Percentiles rank a stretch among this genome's conserved stretches.
phyloP scores from a whole-genome alignment of 1,140 invertebrate genomes.

The Spodoptera frugiperda region DNA sequence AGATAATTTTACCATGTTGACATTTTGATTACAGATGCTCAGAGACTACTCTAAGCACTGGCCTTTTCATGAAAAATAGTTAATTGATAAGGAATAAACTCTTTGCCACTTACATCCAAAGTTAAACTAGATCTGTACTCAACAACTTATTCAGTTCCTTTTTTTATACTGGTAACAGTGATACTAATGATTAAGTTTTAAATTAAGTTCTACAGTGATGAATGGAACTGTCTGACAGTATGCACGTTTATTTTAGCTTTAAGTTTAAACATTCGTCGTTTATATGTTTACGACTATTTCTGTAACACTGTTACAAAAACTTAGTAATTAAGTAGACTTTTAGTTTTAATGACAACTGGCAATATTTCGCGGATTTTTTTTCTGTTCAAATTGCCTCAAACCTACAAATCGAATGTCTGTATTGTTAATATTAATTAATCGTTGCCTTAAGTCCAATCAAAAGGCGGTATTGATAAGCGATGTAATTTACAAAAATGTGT shows the following conservation, averaged over 20 bases:
- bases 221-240: constrained; percentile 46
- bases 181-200: constrained; percentile 78
- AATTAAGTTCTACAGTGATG: constrained; percentile 52
- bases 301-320: constrained; percentile 38
- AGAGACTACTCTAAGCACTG: too few relatives aligned
- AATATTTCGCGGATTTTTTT: constrained; percentile 22
- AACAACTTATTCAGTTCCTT: constrained; percentile 73
- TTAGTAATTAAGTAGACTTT: constrained; percentile 7
- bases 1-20: neutral
- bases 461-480: constrained; percentile 9
- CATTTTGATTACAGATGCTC: neutral
- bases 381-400: constrained; percentile 23
- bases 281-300: constrained; percentile 30
- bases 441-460: constrained; percentile 2
- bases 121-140: constrained; percentile 49
- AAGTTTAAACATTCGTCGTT: constrained; percentile 32
- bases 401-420: neutral
- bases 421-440: constrained; percentile 15
- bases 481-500: constrained; percentile 15
- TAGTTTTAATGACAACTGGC: constrained; percentile 15
- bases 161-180: constrained; percentile 73
- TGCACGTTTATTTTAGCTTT: constrained; percentile 43
- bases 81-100: neutral
- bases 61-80: too few relatives aligned
- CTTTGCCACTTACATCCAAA: constrained; percentile 28